Evolutionary conservation across 2,888 invertebrate species (phyloP), one percentile per base, ranked within the genome.

Genomic region (Napeogenes sylphis): DNA sequence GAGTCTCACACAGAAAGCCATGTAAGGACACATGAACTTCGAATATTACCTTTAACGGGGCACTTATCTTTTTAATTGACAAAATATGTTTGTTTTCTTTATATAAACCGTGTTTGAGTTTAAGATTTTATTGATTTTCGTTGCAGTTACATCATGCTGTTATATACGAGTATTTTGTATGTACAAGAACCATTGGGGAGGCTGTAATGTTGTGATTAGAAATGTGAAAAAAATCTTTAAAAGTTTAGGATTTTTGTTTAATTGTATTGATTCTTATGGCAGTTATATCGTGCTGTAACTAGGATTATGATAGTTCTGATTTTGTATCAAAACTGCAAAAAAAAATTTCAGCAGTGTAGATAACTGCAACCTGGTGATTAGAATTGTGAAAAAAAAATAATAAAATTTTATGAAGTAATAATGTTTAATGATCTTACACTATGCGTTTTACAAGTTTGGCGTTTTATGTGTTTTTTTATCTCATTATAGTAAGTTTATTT

Each of bases 401-500:
- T 21, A 51, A 30, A 51, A 51, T 12, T 6, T 4, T 14, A n/a
- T 35, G 8, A 54, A 38, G 13, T 12, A 46, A 13, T 33, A 4
- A 13, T 45, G 30, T 57, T 57, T 46, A 35, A 55, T 46, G 51
- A 51, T 30, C 10, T 8, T 30, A 13, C n/a, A 60, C 21, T 21
- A 62, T 62, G 62, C 55, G 13, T 45, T 32, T 45, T 51, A 57
- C 57, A 32, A n/a, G 13, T 58, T 21, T 21, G 21, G 54, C 12
- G 59, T 45, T 56, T 3, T 45, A 68, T 14, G 45, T 58, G 46
- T 64, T 61, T 54, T 42, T 65, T n/a, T 47, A 65, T 33, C 21
- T 69, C 21, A 45, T 64, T 10, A 30, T 67, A 42, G 12, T 63
- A 42, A 64, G 64, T 63, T 64, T 61, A n/a, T 45, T 58, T 30